These are phyloP conservation scores for Dermochelys coriacea DNA, from an alignment of 2,797 vertebrate genomes.

Conservation along the genomic window DNA sequence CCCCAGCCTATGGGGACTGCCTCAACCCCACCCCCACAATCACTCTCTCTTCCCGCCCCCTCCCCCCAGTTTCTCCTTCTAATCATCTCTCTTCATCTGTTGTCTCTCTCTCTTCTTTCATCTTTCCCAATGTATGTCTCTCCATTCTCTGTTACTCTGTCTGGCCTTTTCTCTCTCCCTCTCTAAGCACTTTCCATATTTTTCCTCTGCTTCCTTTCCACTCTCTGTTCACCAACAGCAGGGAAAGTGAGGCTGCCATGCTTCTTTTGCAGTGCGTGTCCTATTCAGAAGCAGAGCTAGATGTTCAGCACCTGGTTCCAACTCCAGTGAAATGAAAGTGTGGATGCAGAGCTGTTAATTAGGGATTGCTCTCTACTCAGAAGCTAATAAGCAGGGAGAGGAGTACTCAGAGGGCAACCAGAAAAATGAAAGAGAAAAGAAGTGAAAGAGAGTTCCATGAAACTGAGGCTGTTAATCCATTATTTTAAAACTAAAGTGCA, in stretches of 20 bases:
- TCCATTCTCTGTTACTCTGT: neutral
- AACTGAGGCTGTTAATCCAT: neutral
- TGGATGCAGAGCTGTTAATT: neutral
- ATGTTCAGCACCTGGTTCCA: neutral
- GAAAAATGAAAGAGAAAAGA: neutral
- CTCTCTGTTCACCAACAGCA: neutral
- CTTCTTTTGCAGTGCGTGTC: neutral
- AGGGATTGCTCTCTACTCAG: neutral
- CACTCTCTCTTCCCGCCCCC: neutral
- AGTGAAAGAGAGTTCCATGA: neutral
- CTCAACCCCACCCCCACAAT: neutral
- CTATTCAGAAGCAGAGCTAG: neutral
- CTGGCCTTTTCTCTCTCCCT: neutral
- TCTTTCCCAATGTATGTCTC: neutral
- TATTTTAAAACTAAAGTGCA: neutral
- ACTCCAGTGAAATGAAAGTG: neutral
- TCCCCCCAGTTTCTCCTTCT: neutral
- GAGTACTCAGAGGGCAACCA: rapidly evolving
- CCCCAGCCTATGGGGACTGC: neutral
- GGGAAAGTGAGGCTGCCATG: neutral
- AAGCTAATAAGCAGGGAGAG: rapidly evolving
- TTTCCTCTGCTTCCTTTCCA: neutral
- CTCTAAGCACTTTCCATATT: neutral
- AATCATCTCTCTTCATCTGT: neutral
- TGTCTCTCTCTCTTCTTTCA: neutral